Percentiles rank a stretch among this genome's conserved stretches.
Evolutionary conservation across 2,888 invertebrate species (phyloP).

Genomic region (Drosophila stalkeri): DNA sequence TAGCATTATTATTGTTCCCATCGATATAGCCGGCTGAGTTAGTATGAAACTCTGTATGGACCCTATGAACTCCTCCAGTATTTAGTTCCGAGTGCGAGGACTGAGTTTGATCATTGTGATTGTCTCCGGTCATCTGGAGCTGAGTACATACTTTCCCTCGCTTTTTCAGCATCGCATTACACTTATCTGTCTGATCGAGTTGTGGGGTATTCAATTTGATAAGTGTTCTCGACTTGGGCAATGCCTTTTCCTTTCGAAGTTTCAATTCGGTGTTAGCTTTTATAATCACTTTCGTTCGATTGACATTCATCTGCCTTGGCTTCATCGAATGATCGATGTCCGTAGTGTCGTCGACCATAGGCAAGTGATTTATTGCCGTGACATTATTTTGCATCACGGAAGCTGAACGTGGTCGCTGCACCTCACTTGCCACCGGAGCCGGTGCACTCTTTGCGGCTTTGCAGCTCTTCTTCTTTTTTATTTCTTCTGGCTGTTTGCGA

Average conservation of each 20-base stretch:
- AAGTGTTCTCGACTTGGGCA: background rate
- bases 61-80: too few species aligned
- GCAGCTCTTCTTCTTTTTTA: background rate
- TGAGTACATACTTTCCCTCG: background rate
- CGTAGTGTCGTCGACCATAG: background rate
- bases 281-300: background rate
- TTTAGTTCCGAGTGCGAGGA: background rate
- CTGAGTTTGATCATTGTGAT: background rate
- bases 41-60: too few species aligned
- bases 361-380: background rate
- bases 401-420: background rate
- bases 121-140: background rate
- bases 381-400: too few species aligned
- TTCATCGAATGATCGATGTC: background rate
- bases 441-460: background rate
- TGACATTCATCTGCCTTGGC: fast-evolving
- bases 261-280: background rate
- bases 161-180: background rate
- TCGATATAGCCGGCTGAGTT: background rate
- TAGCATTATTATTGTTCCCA: too few species aligned
- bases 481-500: fast-evolving
- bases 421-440: background rate
- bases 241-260: background rate
- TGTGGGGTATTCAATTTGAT: background rate
- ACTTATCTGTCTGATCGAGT: too few species aligned